These are phyloP conservation scores for Pyrrhura leucotis DNA, from an alignment of 2,797 vertebrate species.

Conservation along the genomic window DNA sequence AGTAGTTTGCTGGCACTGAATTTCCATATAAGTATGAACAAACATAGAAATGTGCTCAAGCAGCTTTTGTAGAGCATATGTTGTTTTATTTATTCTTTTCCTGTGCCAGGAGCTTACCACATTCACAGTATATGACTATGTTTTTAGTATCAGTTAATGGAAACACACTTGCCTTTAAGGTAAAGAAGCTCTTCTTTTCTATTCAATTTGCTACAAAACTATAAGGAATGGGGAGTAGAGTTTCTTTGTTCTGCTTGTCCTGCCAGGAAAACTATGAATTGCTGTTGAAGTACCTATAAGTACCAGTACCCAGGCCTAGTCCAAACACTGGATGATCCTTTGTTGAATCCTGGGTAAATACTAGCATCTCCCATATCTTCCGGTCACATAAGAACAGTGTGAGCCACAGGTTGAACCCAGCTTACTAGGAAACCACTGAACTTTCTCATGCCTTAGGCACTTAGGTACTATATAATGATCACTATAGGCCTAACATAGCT, in stretches of 20 bases:
- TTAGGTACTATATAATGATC: neutral
- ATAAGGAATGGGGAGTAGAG: accelerated
- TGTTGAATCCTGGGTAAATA: neutral
- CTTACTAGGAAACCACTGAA: neutral
- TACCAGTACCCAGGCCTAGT: neutral
- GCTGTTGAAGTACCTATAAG: neutral
- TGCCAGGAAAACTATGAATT: neutral
- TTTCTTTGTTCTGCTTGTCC: neutral
- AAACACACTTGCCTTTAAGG: neutral
- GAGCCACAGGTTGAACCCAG: neutral
- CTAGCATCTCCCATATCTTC: neutral
- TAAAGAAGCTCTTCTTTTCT: neutral
- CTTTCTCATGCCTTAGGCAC: neutral
- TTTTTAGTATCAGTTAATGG: neutral
- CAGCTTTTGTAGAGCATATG: neutral
- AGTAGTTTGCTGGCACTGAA: neutral
- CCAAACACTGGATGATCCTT: neutral
- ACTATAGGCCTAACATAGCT: neutral
- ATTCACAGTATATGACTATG: neutral
- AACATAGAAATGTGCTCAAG: neutral
- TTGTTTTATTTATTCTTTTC: neutral
- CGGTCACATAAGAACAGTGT: neutral
- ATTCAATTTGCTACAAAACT: neutral
- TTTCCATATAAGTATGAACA: neutral
- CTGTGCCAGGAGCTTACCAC: neutral